Conservation (phyloP, 1,140 invertebrate species). For the Centruroides vittatus region DNA sequence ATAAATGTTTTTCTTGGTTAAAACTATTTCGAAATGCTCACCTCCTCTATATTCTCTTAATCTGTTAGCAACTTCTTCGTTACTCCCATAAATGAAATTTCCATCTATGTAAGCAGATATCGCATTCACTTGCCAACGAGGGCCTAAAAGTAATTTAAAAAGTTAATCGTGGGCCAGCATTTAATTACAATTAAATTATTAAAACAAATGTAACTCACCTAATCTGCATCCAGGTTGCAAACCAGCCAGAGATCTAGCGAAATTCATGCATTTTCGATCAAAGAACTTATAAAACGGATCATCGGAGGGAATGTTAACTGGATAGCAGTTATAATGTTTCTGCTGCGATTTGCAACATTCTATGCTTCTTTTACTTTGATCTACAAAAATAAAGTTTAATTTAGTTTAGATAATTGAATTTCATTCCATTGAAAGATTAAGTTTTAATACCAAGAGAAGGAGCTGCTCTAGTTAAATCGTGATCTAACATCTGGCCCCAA, state of each 20-base stretch:
- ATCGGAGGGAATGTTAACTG: slow-evolving; percentile 73
- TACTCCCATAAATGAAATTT: slow-evolving; percentile 39
- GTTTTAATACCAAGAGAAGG: slow-evolving; percentile 12
- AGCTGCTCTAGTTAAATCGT: slow-evolving; percentile 20
- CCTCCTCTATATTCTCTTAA: slow-evolving; percentile 36
- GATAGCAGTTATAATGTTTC: slow-evolving; percentile 79
- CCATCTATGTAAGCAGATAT: slow-evolving; percentile 37
- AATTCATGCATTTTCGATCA: slow-evolving; percentile 37
- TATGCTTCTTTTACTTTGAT: slow-evolving; percentile 17
- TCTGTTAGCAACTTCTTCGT: slow-evolving; percentile 28
- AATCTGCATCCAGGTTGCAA: slow-evolving; percentile 35
- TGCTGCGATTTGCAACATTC: slow-evolving; percentile 33
- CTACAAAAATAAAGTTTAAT: not conserved
- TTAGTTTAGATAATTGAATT: no score
- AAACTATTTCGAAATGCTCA: not conserved
- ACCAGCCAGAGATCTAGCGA: slow-evolving; percentile 35
- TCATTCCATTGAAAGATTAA: no score
- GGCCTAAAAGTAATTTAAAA: slow-evolving; percentile 18
- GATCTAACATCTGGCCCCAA: slow-evolving; percentile 22
- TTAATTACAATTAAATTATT: no score
- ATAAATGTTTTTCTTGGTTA: not conserved
- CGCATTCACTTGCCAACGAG: slow-evolving; percentile 33
- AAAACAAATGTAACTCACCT: slow-evolving; percentile 14
- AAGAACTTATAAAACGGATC: slow-evolving; percentile 83
- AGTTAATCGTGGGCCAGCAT: no score